Evolutionary conservation across 2,888 invertebrate species (phyloP).

Genomic region (Acrobasis consociella): DNA sequence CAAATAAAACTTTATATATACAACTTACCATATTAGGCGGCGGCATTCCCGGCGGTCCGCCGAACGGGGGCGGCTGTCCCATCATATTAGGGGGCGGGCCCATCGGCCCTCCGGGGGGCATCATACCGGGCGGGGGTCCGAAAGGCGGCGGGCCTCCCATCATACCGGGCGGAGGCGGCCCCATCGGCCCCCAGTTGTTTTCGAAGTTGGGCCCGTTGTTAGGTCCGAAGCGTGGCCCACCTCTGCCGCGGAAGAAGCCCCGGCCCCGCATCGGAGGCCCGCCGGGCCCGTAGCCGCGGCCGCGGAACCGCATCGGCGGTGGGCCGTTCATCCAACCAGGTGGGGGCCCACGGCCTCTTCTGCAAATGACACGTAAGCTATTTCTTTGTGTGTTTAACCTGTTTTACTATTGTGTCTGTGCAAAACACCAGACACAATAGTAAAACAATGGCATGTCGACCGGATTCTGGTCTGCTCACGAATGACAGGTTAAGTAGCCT

Average conservation of each 20-base stretch:
- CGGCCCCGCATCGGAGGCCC: slow-evolving; percentile 82
- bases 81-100: slow-evolving; percentile 82
- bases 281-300: slow-evolving; percentile 85
- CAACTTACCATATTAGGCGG: slow-evolving; percentile 83
- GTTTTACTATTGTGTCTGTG: no score
- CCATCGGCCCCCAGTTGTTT: slow-evolving; percentile 88
- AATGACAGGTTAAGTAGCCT: no score
- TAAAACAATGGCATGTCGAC: no score
- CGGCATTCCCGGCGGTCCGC: slow-evolving; percentile 76
- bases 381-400: no score
- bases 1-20: no score
- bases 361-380: slow-evolving; percentile 26
- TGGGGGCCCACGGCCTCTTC: slow-evolving; percentile 64
- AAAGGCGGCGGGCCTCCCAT: slow-evolving; percentile 74
- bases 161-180: slow-evolving; percentile 82
- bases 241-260: slow-evolving; percentile 78
- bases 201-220: slow-evolving; percentile 77
- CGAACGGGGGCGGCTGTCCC: slow-evolving; percentile 80
- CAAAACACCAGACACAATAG: no score
- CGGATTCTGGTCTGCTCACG: no score
- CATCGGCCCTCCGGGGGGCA: slow-evolving; percentile 83
- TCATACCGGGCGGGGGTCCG: slow-evolving; percentile 79
- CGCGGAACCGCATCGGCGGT: slow-evolving; percentile 86
- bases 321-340: slow-evolving; percentile 77
- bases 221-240: slow-evolving; percentile 75